Percentiles rank a stretch among this genome's conserved stretches.
phyloP scores from a whole-genome alignment of 2,113 vertebrate genomes.

The Panthera uncia region DNA sequence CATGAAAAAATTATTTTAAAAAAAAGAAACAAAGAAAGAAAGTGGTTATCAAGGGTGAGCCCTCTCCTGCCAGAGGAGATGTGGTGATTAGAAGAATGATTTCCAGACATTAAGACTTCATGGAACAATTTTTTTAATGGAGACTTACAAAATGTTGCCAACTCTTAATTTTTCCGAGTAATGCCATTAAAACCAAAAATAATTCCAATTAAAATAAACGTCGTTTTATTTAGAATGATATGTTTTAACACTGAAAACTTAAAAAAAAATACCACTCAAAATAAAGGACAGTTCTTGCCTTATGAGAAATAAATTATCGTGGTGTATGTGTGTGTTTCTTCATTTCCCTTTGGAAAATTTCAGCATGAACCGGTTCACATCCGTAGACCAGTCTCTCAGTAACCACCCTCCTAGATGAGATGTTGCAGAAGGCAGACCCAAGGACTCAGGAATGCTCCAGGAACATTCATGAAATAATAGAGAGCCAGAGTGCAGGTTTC shows the following conservation, averaged over 20 bases:
- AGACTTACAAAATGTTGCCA: not conserved
- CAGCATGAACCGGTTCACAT: not conserved
- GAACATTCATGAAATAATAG: not conserved
- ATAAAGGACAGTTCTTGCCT: not conserved
- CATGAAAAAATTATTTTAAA: too few species aligned
- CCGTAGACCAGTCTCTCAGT: not conserved
- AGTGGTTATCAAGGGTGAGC: not conserved
- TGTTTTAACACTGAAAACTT: not conserved
- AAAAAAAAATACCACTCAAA: not conserved
- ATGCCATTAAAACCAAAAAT: constrained; percentile 28
- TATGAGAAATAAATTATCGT: not conserved
- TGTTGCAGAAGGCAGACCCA: not conserved
- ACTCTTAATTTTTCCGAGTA: not conserved
- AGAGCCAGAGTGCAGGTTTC: not conserved
- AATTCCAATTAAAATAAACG: not conserved
- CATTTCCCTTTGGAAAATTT: constrained; percentile 7
- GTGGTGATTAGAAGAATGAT: not conserved
- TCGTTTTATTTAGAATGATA: constrained; percentile 20
- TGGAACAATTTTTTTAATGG: not conserved
- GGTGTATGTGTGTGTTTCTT: not conserved
- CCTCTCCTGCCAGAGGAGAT: not conserved
- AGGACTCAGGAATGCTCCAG: not conserved
- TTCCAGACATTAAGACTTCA: not conserved
- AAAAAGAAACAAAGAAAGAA: too few species aligned
- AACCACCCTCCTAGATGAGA: not conserved